phyloP scores from a whole-genome alignment of 2,113 vertebrate genomes.

The rabbit (Oryctolagus cuniculus) region mOryCun1.1 NC_091432.1:196079001-196079500 shows the following conservation, averaged over 20 bases:
- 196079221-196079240: slow-evolving; percentile 29
- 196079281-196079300: slow-evolving; percentile 59
- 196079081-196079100: not conserved
- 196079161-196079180: slow-evolving; percentile 37
- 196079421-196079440: not conserved
- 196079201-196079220: slow-evolving; percentile 36
- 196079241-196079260: not conserved
- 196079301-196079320: slow-evolving; percentile 45
- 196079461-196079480: slow-evolving; percentile 21
- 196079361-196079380: not conserved
- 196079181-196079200: not conserved
- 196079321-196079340: slow-evolving; percentile 26
- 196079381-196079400: not conserved
- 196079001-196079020: not conserved
- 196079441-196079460: not conserved
- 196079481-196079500: not conserved
- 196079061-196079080: not conserved
- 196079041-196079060: not conserved
- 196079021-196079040: not conserved
- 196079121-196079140: slow-evolving; percentile 63
- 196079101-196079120: slow-evolving; percentile 45
- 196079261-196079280: slow-evolving; percentile 54
- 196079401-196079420: not conserved
- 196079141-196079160: not conserved
- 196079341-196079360: slow-evolving; percentile 50